These are phyloP conservation scores for Anoplopoma fimbria DNA, from an alignment of 2,113 vertebrate species.

Conservation along the genomic window DNA sequence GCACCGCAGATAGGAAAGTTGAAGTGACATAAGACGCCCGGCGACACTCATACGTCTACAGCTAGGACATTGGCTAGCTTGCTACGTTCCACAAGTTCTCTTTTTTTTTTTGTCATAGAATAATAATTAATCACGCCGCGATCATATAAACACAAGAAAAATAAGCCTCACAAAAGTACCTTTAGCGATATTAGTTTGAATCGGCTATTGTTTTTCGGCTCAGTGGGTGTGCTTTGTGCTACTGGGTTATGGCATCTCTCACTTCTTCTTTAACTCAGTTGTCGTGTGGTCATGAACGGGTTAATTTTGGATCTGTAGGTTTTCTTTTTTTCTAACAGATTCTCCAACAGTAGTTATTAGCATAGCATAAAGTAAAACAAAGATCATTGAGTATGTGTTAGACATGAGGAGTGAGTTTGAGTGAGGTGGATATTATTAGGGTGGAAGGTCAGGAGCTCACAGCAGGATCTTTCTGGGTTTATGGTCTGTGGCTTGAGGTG, in stretches of 20 bases:
- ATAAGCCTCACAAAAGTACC: neutral
- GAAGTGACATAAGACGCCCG: neutral
- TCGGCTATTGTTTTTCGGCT: neutral
- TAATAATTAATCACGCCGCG: neutral
- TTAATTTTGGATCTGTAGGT: neutral
- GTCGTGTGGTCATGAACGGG: no score
- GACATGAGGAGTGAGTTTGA: slow-evolving; percentile 19
- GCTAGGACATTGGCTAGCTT: neutral
- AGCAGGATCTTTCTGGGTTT: slow-evolving; percentile 45
- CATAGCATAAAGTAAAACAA: neutral
- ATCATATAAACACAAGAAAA: neutral
- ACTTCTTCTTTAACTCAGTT: no score
- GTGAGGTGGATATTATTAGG: slow-evolving; percentile 61
- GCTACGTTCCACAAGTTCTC: neutral
- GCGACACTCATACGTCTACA: neutral
- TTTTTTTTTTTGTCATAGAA: neutral
- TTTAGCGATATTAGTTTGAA: neutral
- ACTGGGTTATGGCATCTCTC: no score
- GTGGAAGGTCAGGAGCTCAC: slow-evolving; percentile 59
- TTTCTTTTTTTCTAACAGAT: neutral
- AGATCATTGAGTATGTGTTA: neutral
- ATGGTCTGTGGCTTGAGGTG: slow-evolving; percentile 53
- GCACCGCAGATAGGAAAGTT: neutral
- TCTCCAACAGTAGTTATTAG: neutral
- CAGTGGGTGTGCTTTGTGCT: neutral